A percentile compares a stretch with the other conserved stretches of the same genome.
Conservation (phyloP, 2,113 vertebrate genomes). For the Pterocles orientalis region DNA sequence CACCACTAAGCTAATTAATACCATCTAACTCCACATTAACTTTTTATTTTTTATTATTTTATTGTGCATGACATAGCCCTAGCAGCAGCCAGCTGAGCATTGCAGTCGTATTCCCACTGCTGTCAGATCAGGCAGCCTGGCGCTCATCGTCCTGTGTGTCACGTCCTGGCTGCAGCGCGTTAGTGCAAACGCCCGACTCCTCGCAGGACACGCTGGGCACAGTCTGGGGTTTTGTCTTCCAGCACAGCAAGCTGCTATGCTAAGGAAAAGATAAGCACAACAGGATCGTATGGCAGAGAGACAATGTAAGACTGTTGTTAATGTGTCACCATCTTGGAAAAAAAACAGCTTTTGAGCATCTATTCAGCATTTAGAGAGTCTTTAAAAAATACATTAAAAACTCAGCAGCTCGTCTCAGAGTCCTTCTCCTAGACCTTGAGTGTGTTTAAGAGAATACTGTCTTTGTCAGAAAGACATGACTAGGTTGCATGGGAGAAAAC, state of each 20-base stretch:
- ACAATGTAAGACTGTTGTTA: background rate
- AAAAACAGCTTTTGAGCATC: background rate
- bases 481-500: background rate
- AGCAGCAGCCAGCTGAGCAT: background rate
- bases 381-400: background rate
- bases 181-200: background rate
- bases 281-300: background rate
- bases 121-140: background rate
- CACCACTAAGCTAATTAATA: background rate
- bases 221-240: background rate
- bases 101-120: background rate
- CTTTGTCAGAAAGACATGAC: background rate
- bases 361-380: background rate
- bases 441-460: background rate
- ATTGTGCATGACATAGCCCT: background rate
- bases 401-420: background rate
- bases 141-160: background rate
- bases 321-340: background rate
- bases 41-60: background rate
- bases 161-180: background rate
- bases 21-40: background rate
- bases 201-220: background rate
- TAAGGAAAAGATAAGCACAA: background rate
- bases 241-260: background rate
- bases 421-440: background rate